A percentile compares a stretch with the other conserved stretches of the same genome.
These are phyloP conservation scores for Cuniculus paca DNA, from an alignment of 2,797 vertebrate species.

Conservation along the genomic window DNA sequence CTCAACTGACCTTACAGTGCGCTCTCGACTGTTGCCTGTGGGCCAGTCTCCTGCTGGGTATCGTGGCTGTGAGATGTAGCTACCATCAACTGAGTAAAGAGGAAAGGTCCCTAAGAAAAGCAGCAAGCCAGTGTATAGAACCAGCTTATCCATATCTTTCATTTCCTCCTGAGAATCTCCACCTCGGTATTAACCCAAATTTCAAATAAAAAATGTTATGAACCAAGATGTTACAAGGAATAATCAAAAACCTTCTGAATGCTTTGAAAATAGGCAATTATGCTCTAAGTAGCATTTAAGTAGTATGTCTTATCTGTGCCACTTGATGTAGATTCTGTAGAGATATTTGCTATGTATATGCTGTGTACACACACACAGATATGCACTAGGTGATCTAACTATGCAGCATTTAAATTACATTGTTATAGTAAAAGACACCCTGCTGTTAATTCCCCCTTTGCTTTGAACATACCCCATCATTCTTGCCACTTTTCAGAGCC, in stretches of 20 bases:
- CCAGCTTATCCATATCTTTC: not conserved
- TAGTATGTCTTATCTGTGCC: not conserved
- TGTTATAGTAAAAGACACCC: not conserved
- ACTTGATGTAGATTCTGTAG: not conserved
- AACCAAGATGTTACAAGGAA: not conserved
- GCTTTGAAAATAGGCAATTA: not conserved
- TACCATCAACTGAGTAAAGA: not conserved
- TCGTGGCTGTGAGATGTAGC: not conserved
- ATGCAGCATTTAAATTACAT: not conserved
- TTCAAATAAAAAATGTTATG: not conserved
- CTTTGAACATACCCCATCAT: not conserved
- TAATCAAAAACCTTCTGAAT: slow-evolving; percentile 26
- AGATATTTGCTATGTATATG: not conserved
- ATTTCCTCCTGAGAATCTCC: not conserved
- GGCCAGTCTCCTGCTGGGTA: not conserved
- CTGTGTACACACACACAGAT: not conserved
- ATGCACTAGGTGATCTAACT: not conserved
- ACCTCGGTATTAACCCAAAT: not conserved
- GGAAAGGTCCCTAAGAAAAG: not conserved
- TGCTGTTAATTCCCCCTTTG: not conserved
- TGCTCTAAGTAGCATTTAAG: not conserved
- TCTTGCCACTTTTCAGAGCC: not conserved
- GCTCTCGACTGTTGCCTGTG: not conserved
- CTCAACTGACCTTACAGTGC: not conserved
- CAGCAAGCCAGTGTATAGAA: not conserved